Conservation (phyloP, 2,888 invertebrate genomes). For the Cremastobaeus sp. region DNA sequence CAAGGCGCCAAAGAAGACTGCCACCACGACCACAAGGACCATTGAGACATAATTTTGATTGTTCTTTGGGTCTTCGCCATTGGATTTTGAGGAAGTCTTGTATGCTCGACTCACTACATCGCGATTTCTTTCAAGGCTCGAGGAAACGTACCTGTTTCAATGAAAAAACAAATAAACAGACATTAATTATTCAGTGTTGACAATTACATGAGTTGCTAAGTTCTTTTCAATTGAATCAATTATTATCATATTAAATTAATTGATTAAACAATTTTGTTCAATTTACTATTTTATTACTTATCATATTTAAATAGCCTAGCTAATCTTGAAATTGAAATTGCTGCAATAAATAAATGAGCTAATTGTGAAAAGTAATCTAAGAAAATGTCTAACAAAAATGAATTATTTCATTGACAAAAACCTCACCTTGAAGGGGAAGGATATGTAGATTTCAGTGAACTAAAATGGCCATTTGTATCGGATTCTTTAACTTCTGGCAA, state of each 20-base stretch:
- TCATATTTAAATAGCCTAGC: too few relatives aligned
- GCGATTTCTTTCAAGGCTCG: conserved; percentile 70
- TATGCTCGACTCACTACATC: conserved; percentile 69
- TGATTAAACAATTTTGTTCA: too few relatives aligned
- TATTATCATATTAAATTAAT: neutral
- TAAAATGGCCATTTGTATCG: conserved; percentile 75
- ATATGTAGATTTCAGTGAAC: conserved; percentile 70
- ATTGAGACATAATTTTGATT: conserved; percentile 77
- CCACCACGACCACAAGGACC: conserved; percentile 75
- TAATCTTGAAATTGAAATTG: too few relatives aligned
- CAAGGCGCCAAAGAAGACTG: conserved; percentile 76
- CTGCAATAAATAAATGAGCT: too few relatives aligned
- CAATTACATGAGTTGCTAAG: too few relatives aligned
- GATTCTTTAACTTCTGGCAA: conserved; percentile 72
- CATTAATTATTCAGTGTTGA: too few relatives aligned
- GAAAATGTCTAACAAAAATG: too few relatives aligned
- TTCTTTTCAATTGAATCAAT: too few relatives aligned
- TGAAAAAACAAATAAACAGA: too few relatives aligned
- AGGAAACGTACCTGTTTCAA: conserved; percentile 67
- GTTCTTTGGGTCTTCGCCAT: conserved; percentile 73
- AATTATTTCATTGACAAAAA: neutral
- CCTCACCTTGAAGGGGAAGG: conserved; percentile 69
- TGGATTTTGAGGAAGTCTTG: conserved; percentile 62
- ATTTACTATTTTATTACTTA: too few relatives aligned
- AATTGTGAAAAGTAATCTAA: too few relatives aligned